Evolutionary conservation across 2,113 vertebrate genomes (phyloP).

Genomic region (Pangasianodon gigas): DNA sequence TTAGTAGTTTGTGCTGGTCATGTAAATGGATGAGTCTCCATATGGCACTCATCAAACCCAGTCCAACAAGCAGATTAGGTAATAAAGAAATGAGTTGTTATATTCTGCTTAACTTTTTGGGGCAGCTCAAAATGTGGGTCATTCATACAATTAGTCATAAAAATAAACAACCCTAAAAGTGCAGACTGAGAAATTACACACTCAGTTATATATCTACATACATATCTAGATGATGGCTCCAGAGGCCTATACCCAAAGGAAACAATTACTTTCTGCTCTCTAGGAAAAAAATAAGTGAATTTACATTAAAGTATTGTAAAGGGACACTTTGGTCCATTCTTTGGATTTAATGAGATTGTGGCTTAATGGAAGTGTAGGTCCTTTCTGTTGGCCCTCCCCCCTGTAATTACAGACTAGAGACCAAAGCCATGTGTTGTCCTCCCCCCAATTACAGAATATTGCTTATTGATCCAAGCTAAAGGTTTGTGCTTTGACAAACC

Average conservation of each 20-base stretch:
- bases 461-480: slow-evolving; percentile 63
- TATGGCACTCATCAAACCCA: background rate
- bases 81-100: background rate
- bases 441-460: slow-evolving; percentile 57
- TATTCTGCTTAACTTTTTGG: background rate
- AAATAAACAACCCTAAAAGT: background rate
- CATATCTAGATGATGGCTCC: background rate
- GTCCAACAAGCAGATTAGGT: background rate
- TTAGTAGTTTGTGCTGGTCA: background rate
- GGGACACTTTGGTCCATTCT: slow-evolving; percentile 18
- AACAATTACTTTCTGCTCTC: background rate
- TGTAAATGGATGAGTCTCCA: background rate
- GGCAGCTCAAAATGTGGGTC: background rate
- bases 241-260: background rate
- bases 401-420: slow-evolving; percentile 58
- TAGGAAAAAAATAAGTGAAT: background rate
- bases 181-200: background rate
- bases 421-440: slow-evolving; percentile 43
- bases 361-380: slow-evolving; percentile 30
- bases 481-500: slow-evolving; percentile 34
- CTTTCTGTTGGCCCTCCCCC: slow-evolving; percentile 44
- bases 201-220: background rate
- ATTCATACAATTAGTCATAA: background rate
- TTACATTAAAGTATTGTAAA: background rate
- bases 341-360: slow-evolving; percentile 35